Base-by-base conservation (phyloP, 2,888 invertebrate species). In the Heliconius hortense region DNA sequence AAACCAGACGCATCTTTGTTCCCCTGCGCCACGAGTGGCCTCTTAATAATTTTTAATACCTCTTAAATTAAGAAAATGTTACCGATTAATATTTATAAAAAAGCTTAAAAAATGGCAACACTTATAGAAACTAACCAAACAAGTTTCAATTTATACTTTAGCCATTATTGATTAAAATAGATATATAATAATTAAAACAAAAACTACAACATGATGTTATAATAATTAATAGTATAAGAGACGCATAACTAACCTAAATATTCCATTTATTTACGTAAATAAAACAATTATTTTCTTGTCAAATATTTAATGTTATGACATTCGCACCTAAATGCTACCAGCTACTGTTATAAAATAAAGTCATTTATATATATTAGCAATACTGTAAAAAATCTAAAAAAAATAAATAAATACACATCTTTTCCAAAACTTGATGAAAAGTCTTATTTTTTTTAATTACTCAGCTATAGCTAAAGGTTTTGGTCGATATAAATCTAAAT, bases 401-500 rank as follows among this genome's bases (percentile, higher is more conserved):
- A 64, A 13, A 39, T 24, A 11, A 4, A 63, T n/a, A 63, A 21
- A 39, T 39, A n/a, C 24, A 43, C 24, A 66, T 66, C 43, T 66
- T 35, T 66, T 39, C 15, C 31, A 60, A 62, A 39, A 63, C 4
- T 13, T 31, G 31, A 18, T 26, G 2, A 63, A 74, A 70, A 74
- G 63, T 31, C 28, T 43, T 60, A 11, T 62, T 67, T 24, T 53
- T 13, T 28, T 26, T 63, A 67, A 62, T 28, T 35, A 60, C 31
- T 62, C 72, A 56, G 64, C 48, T 21, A 60, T 53, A n/a, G 63
- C 35, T 11, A 56, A 21, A 13, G 71, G 66, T 48, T 43, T 66
- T 56, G 72, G 48, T 77, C 15, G 80, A 73, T 72, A 79, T 66
- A 4, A 80, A n/a, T 85, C 76, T 60, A 86, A 74, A 77, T 84